Evolutionary conservation across 2,888 invertebrate genomes (phyloP).

Genomic region (Idaea straminata): DNA sequence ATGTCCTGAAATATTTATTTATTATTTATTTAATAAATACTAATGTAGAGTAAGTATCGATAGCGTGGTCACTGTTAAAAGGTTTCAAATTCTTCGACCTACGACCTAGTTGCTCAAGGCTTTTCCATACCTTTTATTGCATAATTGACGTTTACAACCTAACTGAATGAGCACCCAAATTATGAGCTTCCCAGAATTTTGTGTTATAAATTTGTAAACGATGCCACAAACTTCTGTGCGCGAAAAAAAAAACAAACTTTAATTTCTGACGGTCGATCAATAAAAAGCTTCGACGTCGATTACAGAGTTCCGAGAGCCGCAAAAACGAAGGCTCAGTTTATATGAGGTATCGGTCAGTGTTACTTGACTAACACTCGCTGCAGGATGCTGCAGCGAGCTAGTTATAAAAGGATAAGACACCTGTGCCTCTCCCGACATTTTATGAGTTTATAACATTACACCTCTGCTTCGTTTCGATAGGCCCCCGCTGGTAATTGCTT

Average conservation of each 20-base stretch:
- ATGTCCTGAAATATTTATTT: too few species aligned
- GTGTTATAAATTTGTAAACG: slow-evolving; percentile 74
- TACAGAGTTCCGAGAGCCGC: slow-evolving; percentile 19
- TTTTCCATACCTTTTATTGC: slow-evolving; percentile 47
- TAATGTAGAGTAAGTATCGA: not conserved
- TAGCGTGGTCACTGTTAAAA: not conserved
- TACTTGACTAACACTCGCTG: slow-evolving; percentile 6
- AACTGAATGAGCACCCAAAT: slow-evolving; percentile 62
- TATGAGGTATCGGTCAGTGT: slow-evolving; percentile 24
- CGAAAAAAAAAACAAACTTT: slow-evolving; percentile 40
- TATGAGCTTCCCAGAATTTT: slow-evolving; percentile 65
- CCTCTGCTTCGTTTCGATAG: slow-evolving; percentile 55
- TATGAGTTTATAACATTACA: slow-evolving; percentile 75
- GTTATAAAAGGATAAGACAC: slow-evolving; percentile 48
- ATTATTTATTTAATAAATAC: too few species aligned
- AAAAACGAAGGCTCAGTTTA: not conserved
- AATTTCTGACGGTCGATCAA: slow-evolving; percentile 8
- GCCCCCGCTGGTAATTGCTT: slow-evolving; percentile 70
- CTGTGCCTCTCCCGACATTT: slow-evolving; percentile 62
- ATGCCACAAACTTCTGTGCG: slow-evolving; percentile 74
- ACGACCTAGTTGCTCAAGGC: slow-evolving; percentile 24
- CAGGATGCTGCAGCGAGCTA: slow-evolving; percentile 6
- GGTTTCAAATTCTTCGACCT: slow-evolving; percentile 4
- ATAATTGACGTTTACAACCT: slow-evolving; percentile 56
- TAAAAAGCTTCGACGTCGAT: slow-evolving; percentile 29